Evolutionary conservation across 1,140 invertebrate species (phyloP), one percentile per base, ranked within the genome.

Genomic region (Amyelois transitella): DNA sequence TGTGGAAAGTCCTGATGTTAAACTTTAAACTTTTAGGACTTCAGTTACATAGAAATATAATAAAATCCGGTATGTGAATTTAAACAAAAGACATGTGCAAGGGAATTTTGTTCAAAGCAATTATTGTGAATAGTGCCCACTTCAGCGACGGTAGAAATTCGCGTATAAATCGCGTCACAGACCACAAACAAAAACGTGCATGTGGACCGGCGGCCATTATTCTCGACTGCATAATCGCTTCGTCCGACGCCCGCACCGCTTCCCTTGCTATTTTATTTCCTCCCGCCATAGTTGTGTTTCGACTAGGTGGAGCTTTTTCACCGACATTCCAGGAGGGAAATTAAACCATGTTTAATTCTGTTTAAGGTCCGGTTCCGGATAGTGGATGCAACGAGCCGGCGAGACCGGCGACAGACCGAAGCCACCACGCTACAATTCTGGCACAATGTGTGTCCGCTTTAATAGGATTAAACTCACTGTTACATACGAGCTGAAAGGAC

Each of bases 141-240:
- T 87, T 87, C 78, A 79, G 81, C 79, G 76, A 81, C 74, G 81
- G 84, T 80, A 82, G 82, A 85, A 86, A 83, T 86, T 86, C 82
- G 72, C 75, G 82, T 85, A 88, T 88, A 88, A 88, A 88, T 88
- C 82, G 85, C 82, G 82, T 88, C 85, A 83, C 78, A 88, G 85
- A 83, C 85, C 85, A 86, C 85, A 88, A 88, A 88, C 85, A 88
- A 88, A 88, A 88, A 88, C 85, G 82, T 88, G 81, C 82, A 88
- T 83, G 85, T 83, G 82, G 85, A 88, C 82, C 79, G 78, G 79
- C 76, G 77, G 68, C 85, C 82, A 88, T 86, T 88, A 88, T 86
- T 88, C 82, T 88, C 82, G 82, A 87, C 84, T 86, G 84, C 81
- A 87, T 87, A 87, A 87, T 87, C 84, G 84, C 80, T 86, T 84